These are phyloP conservation scores for Phycodurus eques DNA, from an alignment of 2,113 vertebrate species.

Conservation along the genomic window DNA sequence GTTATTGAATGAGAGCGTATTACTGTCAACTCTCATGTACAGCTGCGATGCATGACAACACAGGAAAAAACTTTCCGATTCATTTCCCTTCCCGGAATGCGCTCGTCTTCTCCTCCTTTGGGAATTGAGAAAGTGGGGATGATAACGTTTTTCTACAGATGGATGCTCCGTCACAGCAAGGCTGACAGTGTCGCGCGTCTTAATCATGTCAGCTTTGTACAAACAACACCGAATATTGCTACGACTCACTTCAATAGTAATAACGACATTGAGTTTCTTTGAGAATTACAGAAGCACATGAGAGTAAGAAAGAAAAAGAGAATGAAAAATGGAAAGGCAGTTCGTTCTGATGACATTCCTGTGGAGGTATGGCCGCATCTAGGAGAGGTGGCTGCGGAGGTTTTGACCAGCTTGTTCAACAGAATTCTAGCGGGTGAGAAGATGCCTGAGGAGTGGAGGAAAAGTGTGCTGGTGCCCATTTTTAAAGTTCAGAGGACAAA, in stretches of 20 bases:
- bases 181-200: constrained; percentile 21
- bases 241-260: not conserved
- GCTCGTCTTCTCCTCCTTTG: constrained; percentile 18
- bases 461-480: too few species aligned
- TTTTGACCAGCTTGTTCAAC: too few species aligned
- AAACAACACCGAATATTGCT: not conserved
- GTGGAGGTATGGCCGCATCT: too few species aligned
- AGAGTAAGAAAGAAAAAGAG: not conserved
- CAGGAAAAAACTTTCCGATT: constrained; percentile 36
- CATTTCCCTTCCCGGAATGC: constrained; percentile 42
- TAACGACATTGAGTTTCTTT: not conserved
- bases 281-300: not conserved
- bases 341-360: too few species aligned
- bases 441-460: too few species aligned
- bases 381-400: too few species aligned
- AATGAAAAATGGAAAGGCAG: too few species aligned
- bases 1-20: constrained; percentile 51
- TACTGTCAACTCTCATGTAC: constrained; percentile 54
- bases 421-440: too few species aligned
- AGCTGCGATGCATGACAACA: constrained; percentile 15
- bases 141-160: constrained; percentile 32
- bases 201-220: constrained; percentile 44
- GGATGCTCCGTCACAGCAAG: constrained; percentile 40
- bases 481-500: too few species aligned
- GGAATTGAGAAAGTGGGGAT: constrained; percentile 31